phyloP scores from a whole-genome alignment of 1,140 invertebrate genomes.

The Neotoxoptera formosana region DNA sequence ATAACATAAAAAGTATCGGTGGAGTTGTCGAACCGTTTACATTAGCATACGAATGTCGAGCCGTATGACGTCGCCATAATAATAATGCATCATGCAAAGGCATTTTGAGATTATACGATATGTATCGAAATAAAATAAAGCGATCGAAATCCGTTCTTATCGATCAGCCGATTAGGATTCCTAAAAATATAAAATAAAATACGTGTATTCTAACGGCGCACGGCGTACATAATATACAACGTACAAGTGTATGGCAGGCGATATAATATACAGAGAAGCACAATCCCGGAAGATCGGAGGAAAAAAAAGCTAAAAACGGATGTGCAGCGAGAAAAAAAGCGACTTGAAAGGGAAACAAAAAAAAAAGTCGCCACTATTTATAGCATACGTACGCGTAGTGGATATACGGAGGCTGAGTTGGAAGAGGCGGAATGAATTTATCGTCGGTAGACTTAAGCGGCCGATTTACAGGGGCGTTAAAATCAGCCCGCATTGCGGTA shows the following conservation, averaged over 20 bases:
- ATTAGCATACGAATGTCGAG: background rate
- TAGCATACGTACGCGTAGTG: background rate
- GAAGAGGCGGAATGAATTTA: slow-evolving; percentile 27
- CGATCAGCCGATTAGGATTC: background rate
- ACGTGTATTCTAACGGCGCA: background rate
- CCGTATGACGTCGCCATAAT: background rate
- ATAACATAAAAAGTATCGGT: background rate
- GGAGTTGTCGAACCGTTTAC: background rate
- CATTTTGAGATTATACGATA: background rate
- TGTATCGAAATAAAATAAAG: background rate
- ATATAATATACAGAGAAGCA: background rate
- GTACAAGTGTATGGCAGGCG: background rate
- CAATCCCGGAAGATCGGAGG: background rate
- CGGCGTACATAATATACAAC: background rate
- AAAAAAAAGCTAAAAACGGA: background rate
- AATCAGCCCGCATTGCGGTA: slow-evolving; percentile 56
- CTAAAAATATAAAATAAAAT: background rate
- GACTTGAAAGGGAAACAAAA: background rate
- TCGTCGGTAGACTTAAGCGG: slow-evolving; percentile 38
- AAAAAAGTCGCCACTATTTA: slow-evolving; percentile 27
- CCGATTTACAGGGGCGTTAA: slow-evolving; percentile 54
- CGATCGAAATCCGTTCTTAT: background rate
- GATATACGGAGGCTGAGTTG: background rate
- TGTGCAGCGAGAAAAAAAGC: background rate
- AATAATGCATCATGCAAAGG: background rate